Conservation (phyloP, 2,113 vertebrate genomes). For the Jacana jacana region DNA sequence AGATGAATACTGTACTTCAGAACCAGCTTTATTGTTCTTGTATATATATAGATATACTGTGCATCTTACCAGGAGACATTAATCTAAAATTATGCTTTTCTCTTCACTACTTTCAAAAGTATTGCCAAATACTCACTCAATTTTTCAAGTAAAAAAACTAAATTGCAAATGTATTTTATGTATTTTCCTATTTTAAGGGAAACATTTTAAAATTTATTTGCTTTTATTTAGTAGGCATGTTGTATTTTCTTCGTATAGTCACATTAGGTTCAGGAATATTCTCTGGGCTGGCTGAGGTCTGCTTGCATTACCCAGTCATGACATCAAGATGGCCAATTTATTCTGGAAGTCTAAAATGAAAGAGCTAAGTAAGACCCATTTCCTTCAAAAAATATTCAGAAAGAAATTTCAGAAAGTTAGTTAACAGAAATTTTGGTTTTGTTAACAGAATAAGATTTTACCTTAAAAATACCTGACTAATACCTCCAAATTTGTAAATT, state of each 20-base stretch:
- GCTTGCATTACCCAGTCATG: background rate
- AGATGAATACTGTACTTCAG: background rate
- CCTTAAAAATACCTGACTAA: background rate
- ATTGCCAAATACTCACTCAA: background rate
- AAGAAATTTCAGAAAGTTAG: too few relatives aligned
- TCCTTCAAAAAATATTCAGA: background rate
- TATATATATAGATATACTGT: background rate
- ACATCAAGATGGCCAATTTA: background rate
- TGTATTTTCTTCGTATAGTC: background rate
- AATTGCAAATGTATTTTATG: background rate
- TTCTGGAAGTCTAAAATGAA: background rate
- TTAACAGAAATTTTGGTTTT: background rate
- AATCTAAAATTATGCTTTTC: background rate
- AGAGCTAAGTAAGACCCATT: background rate
- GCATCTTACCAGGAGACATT: background rate
- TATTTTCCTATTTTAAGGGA: background rate
- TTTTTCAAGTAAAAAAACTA: background rate
- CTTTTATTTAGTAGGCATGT: background rate
- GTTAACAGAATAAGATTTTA: background rate
- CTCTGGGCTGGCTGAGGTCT: background rate
- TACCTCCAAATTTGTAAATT: background rate
- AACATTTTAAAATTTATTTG: background rate
- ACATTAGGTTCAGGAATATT: background rate
- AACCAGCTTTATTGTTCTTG: background rate
- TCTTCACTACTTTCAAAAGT: background rate